Conservation (phyloP, 2,888 invertebrate species). For the Drosophila tanythrix region DNA sequence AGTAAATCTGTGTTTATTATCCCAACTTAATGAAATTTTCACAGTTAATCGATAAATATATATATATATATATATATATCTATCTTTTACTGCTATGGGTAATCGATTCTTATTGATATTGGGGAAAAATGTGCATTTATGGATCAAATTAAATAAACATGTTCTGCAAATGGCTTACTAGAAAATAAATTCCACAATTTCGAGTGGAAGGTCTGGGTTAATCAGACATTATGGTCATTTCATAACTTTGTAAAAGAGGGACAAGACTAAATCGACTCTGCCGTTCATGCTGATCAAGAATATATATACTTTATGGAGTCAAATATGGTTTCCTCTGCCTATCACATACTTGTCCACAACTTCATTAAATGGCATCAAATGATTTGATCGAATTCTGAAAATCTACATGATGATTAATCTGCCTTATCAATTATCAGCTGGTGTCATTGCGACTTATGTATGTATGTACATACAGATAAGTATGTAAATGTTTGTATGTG, state of each 20-base stretch:
- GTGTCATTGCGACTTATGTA: conserved; percentile 31
- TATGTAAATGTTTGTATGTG: conserved; percentile 8
- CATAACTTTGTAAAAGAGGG: not conserved
- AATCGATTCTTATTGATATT: too few species aligned
- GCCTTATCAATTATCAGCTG: conserved; percentile 6
- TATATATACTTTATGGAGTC: not conserved
- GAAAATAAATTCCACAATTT: too few species aligned
- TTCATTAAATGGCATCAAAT: not conserved
- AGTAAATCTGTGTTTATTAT: too few species aligned
- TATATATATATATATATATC: too few species aligned
- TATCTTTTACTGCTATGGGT: too few species aligned
- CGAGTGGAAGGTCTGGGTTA: not conserved
- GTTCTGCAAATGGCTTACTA: too few species aligned
- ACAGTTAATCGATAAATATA: too few species aligned
- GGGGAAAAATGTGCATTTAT: too few species aligned
- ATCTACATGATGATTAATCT: not conserved
- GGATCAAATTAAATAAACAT: too few species aligned
- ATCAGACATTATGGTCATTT: not conserved
- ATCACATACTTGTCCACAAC: not conserved
- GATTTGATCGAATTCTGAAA: not conserved
- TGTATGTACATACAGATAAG: not conserved
- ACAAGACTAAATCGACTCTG: not conserved
- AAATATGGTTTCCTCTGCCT: not conserved
- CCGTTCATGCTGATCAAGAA: not conserved
- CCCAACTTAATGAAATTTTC: too few species aligned